Base-by-base conservation (phyloP, 2,888 invertebrate genomes). In the Melolontha melolontha region DNA sequence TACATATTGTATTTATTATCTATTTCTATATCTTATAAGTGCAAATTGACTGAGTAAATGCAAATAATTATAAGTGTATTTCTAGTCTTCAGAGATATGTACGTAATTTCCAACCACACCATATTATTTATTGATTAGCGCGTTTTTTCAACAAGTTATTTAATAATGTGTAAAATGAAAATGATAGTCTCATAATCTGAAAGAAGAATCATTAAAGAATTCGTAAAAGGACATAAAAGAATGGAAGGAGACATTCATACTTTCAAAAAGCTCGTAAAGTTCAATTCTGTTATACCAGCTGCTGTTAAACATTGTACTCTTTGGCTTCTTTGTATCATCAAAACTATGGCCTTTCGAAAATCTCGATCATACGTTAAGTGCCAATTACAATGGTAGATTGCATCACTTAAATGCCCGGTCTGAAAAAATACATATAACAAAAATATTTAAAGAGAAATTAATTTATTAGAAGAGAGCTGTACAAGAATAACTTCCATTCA, bases 141-240 rank as follows among this genome's bases (percentile, higher is more conserved):
- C 10, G 34, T 42, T 65, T 65, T 51, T 14, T 34, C 34, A 65
- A 42, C 14, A 65, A 47, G 54, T 66, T 65, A 29, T 67, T 69
- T 12, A 74, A 51, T 11, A 74, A 59, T 8, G 74, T 74, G 49
- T 72, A 72, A 14, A 74, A 69, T 5, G 72, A 74, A 49, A 74
- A 74, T 0, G 74, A 74, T n/a, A 74, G 47, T 42, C 70, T 66
- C 66, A 74, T 66, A 6, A 74, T 71, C 73, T 73, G 29, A 44
- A 71, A 71, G 10, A 34, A 40, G 12, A 44, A 64, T n/a, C 39
- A 41, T 52, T 16, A 11, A 29, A 11, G 12, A 14, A 11, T 14
- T 14, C n/a, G n/a, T n/a, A n/a, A n/a, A n/a, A n/a, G n/a, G n/a
- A 5, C 7, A 10, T 14, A 47, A 16, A 2, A 16, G 17, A 14